A percentile compares a stretch with the other conserved stretches of the same genome.
phyloP scores from a whole-genome alignment of 1,140 invertebrate genomes.

The Acromyrmex heyeri region DNA sequence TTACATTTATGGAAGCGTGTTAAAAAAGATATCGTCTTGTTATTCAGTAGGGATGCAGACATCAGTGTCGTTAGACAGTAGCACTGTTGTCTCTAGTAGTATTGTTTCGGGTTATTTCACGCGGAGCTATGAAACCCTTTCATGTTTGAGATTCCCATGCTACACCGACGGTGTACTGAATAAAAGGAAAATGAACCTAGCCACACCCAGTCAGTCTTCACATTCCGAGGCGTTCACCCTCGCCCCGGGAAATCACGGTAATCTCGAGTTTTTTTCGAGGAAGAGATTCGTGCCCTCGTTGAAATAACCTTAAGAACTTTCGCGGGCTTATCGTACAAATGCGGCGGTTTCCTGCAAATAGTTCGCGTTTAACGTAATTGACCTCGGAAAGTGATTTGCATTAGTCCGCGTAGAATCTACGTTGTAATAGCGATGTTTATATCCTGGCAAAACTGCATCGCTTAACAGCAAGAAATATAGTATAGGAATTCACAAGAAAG shows the following conservation, averaged over 20 bases:
- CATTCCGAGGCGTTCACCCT: conserved; percentile 70
- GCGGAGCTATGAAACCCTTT: conserved; percentile 61
- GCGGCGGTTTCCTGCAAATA: conserved; percentile 19
- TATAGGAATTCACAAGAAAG: conserved; percentile 24
- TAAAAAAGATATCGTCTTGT: conserved; percentile 26
- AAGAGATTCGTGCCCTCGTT: conserved; percentile 43
- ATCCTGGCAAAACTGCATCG: neutral
- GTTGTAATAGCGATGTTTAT: conserved; percentile 40
- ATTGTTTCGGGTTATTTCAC: conserved; percentile 75
- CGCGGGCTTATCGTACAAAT: conserved; percentile 59
- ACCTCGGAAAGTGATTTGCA: conserved; percentile 37
- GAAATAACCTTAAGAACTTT: conserved; percentile 62
- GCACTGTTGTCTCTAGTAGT: conserved; percentile 60
- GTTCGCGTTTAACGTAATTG: conserved; percentile 59
- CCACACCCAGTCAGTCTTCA: conserved; percentile 69
- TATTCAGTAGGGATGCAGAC: conserved; percentile 21
- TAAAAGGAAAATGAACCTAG: conserved; percentile 75
- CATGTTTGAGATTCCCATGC: conserved; percentile 67
- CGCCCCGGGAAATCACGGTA: conserved; percentile 71
- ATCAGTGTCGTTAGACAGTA: conserved; percentile 56
- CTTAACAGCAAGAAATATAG: conserved; percentile 50
- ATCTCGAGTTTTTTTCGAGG: conserved; percentile 64
- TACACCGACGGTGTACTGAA: conserved; percentile 66
- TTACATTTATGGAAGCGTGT: neutral
- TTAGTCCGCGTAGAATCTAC: conserved; percentile 33